Conservation (phyloP, 2,113 vertebrate species). For the Brachypteracias leptosomus region DNA sequence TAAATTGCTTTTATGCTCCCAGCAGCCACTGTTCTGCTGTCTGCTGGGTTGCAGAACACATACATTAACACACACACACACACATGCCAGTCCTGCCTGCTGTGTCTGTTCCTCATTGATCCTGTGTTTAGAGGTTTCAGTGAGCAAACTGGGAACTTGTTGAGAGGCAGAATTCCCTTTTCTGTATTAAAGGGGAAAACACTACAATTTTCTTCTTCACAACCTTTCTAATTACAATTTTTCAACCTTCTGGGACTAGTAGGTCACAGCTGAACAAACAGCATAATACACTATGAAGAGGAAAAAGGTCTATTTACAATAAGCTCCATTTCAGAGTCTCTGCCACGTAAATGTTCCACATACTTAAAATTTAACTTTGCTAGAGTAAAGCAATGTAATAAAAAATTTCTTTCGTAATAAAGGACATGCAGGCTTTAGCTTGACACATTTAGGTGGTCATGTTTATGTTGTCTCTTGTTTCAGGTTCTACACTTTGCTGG, state of each 20-base stretch:
- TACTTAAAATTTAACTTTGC: not conserved
- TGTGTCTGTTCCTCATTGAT: not conserved
- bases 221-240: not conserved
- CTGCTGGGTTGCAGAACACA: not conserved
- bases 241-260: not conserved
- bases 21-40: not conserved
- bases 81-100: not conserved
- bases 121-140: not conserved
- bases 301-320: not conserved
- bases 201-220: not conserved
- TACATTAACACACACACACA: not conserved
- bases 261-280: not conserved
- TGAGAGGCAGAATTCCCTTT: not conserved
- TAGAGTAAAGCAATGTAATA: not conserved
- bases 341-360: not conserved
- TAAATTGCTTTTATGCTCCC: not conserved
- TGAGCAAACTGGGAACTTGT: not conserved
- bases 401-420: not conserved
- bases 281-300: not conserved
- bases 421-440: not conserved
- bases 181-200: not conserved
- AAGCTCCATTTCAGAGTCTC: not conserved
- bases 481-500: constrained; percentile 97
- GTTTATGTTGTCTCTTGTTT: not conserved
- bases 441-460: not conserved